Evolutionary conservation across 2,113 vertebrate species (phyloP).

Genomic region (Sigmodon hispidus): DNA sequence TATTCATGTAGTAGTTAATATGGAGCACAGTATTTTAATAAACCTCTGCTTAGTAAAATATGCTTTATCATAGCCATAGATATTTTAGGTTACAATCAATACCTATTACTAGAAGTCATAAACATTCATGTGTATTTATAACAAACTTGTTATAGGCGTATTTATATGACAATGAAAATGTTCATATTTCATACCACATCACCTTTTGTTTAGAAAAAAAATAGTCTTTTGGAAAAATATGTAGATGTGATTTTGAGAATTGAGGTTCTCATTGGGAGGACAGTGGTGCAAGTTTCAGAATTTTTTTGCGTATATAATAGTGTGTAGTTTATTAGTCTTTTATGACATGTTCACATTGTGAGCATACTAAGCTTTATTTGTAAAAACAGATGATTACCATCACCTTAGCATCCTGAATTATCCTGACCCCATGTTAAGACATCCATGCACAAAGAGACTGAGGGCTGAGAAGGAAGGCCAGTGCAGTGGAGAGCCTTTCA

Average conservation of each 20-base stretch:
- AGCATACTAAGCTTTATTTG: slow-evolving; percentile 46
- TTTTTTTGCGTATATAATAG: neutral
- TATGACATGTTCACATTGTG: slow-evolving; percentile 46
- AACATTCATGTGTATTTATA: neutral
- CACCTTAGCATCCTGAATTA: slow-evolving; percentile 55
- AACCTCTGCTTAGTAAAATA: neutral
- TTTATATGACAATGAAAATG: neutral
- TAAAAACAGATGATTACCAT: slow-evolving; percentile 73
- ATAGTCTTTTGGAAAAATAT: neutral
- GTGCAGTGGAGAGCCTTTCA: slow-evolving; percentile 43
- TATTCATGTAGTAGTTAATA: neutral
- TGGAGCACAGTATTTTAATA: neutral
- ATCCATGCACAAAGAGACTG: slow-evolving; percentile 55
- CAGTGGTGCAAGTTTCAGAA: neutral
- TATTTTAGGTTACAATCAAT: neutral
- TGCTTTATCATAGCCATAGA: neutral
- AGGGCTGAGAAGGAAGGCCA: neutral
- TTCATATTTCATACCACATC: neutral
- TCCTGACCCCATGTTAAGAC: slow-evolving; percentile 67
- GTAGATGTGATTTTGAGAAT: slow-evolving; percentile 11
- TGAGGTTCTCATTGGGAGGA: slow-evolving; percentile 27
- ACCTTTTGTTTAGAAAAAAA: neutral
- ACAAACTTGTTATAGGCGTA: neutral
- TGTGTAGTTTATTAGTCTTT: slow-evolving; percentile 37
- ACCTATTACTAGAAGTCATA: neutral